These are phyloP conservation scores for Venusia cambrica DNA, from an alignment of 2,888 invertebrate species.

Conservation along the genomic window DNA sequence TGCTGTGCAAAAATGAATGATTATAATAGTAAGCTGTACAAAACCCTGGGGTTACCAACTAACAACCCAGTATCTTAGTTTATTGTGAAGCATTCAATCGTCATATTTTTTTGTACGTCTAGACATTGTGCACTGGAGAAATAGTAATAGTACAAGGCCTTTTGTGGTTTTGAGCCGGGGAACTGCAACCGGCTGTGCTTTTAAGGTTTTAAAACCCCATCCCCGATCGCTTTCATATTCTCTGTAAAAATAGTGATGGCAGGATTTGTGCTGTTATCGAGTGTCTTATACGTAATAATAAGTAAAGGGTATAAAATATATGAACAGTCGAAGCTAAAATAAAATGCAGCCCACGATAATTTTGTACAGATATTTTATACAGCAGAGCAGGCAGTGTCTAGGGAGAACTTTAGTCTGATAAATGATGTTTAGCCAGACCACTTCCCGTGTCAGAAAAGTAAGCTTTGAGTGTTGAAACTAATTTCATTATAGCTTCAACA, in stretches of 20 bases:
- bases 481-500: too few relatives aligned
- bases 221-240: constrained; percentile 34
- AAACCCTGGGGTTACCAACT: too few relatives aligned
- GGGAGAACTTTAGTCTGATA: too few relatives aligned
- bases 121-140: constrained; percentile 51
- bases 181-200: constrained; percentile 62
- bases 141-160: constrained; percentile 42
- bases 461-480: too few relatives aligned
- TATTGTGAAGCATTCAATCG: constrained; percentile 33
- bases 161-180: constrained; percentile 61
- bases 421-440: too few relatives aligned
- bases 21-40: constrained; percentile 37
- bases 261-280: constrained; percentile 7
- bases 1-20: not conserved
- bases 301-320: too few relatives aligned
- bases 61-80: constrained; percentile 23
- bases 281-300: constrained; percentile 3
- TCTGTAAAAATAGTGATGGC: constrained; percentile 33
- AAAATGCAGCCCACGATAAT: too few relatives aligned
- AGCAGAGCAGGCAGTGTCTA: too few relatives aligned
- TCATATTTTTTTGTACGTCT: constrained; percentile 36
- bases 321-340: too few relatives aligned
- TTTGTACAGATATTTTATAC: too few relatives aligned
- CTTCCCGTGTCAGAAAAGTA: too few relatives aligned
- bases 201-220: constrained; percentile 63